Percentiles rank a stretch among this genome's conserved stretches.
Evolutionary conservation across 2,797 vertebrate genomes (phyloP).

Genomic region (Psittacula echo): DNA sequence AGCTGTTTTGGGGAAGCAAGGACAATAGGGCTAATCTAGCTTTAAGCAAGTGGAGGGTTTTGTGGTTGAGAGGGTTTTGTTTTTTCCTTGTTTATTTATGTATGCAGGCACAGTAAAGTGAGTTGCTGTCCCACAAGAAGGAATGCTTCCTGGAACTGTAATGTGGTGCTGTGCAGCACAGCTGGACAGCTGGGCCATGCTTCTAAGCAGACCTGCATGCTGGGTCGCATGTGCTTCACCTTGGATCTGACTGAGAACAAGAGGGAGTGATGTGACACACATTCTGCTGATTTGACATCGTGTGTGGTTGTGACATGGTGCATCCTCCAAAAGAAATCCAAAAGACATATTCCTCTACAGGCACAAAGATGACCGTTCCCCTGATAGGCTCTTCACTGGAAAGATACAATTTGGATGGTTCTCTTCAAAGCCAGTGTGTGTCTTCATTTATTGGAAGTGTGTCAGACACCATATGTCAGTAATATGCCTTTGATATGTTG

Average conservation of each 20-base stretch:
- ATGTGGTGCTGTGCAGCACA: rapidly evolving
- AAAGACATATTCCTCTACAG: not conserved
- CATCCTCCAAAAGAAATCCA: not conserved
- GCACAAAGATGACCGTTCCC: not conserved
- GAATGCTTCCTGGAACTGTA: not conserved
- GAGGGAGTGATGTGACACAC: not conserved
- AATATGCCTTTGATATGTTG: slow-evolving; percentile 34
- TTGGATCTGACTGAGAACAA: not conserved
- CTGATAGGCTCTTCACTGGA: not conserved
- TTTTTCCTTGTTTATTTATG: not conserved
- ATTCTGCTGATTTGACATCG: not conserved
- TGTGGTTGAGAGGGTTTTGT: not conserved
- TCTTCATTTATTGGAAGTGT: not conserved
- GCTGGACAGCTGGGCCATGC: not conserved
- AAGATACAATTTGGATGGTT: not conserved
- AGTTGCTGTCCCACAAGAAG: not conserved
- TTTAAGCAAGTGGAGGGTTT: not conserved
- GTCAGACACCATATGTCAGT: slow-evolving; percentile 43
- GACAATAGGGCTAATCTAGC: not conserved
- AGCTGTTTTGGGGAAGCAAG: not conserved
- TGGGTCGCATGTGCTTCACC: not conserved
- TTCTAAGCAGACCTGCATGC: not conserved
- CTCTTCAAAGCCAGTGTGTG: not conserved
- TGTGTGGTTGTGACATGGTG: not conserved
- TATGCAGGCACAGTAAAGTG: not conserved